A percentile compares a stretch with the other conserved stretches of the same genome.
Evolutionary conservation across 2,113 vertebrate species (phyloP).

Genomic region (Nerophis lumbriciformis): DNA sequence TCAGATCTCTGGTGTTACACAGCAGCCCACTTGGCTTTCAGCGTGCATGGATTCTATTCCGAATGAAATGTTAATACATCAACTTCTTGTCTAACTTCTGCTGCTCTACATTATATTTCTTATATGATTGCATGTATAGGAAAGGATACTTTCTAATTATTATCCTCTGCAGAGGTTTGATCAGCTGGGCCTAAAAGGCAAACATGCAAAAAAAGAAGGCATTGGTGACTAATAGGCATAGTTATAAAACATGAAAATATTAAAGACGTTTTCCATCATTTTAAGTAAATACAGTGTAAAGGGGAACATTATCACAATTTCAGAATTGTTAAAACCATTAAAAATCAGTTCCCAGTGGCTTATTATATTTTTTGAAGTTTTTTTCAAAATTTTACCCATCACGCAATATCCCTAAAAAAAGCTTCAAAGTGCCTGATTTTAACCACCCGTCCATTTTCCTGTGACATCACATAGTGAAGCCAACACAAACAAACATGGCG

Average conservation of each 20-base stretch:
- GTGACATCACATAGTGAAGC: too few relatives aligned
- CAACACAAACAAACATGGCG: too few relatives aligned
- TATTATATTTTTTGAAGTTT: too few relatives aligned
- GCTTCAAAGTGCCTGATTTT: too few relatives aligned
- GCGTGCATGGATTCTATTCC: conserved; percentile 11
- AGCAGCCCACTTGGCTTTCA: conserved; percentile 16
- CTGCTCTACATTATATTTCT: conserved; percentile 15
- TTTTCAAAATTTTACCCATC: too few relatives aligned
- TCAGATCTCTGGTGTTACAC: conserved; percentile 28
- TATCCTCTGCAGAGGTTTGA: conserved; percentile 16
- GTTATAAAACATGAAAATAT: conserved; percentile 25
- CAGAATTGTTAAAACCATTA: too few relatives aligned
- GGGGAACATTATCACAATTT: too few relatives aligned
- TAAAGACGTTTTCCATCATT: neutral
- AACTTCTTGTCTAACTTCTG: conserved; percentile 11
- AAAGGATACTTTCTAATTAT: conserved; percentile 6
- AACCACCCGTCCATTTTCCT: too few relatives aligned
- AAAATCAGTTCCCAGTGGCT: too few relatives aligned
- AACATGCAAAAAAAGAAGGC: conserved; percentile 13
- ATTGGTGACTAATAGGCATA: conserved; percentile 16
- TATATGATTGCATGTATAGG: conserved; percentile 7
- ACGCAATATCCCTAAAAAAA: too few relatives aligned
- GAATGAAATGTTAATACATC: conserved; percentile 12
- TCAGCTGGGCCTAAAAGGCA: conserved; percentile 1
- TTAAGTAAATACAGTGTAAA: too few relatives aligned